Conservation (phyloP, 2,888 invertebrate genomes). For the Dusona sp. region DNA sequence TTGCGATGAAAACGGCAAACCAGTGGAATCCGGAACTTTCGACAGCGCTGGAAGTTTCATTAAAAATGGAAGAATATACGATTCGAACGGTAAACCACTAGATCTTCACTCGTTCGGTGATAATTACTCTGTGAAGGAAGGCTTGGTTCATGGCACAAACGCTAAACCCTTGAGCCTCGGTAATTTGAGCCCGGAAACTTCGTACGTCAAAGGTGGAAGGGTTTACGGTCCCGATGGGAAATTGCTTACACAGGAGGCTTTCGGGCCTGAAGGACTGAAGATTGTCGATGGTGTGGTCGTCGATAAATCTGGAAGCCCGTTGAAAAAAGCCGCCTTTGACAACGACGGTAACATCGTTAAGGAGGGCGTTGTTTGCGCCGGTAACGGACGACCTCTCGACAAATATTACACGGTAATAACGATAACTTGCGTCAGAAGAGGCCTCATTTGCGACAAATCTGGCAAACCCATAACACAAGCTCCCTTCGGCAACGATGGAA, state of each 20-base stretch:
- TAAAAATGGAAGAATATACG: slow-evolving; percentile 80
- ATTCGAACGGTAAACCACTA: slow-evolving; percentile 76
- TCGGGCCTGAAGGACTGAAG: slow-evolving; percentile 81
- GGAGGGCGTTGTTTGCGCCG: slow-evolving; percentile 78
- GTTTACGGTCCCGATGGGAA: slow-evolving; percentile 78
- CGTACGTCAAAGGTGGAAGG: slow-evolving; percentile 79
- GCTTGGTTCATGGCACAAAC: slow-evolving; percentile 76
- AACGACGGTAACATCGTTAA: slow-evolving; percentile 80
- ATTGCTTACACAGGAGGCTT: slow-evolving; percentile 80
- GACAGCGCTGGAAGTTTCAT: slow-evolving; percentile 79
- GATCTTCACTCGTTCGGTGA: slow-evolving; percentile 75
- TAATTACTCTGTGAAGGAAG: slow-evolving; percentile 79
- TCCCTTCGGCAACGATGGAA: slow-evolving; percentile 78
- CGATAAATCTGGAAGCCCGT: slow-evolving; percentile 78
- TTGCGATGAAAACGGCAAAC: slow-evolving; percentile 79
- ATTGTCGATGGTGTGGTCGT: slow-evolving; percentile 79
- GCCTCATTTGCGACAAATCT: slow-evolving; percentile 79
- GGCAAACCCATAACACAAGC: slow-evolving; percentile 78
- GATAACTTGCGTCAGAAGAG: slow-evolving; percentile 77
- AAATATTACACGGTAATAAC: slow-evolving; percentile 79
- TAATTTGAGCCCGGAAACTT: slow-evolving; percentile 76
- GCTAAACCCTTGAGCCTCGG: slow-evolving; percentile 78
- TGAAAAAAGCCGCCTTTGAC: slow-evolving; percentile 79
- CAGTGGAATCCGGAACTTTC: slow-evolving; percentile 77
- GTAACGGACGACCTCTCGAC: slow-evolving; percentile 80